Evolutionary conservation across 2,113 vertebrate genomes (phyloP).

Genomic region (Garra rufa): DNA sequence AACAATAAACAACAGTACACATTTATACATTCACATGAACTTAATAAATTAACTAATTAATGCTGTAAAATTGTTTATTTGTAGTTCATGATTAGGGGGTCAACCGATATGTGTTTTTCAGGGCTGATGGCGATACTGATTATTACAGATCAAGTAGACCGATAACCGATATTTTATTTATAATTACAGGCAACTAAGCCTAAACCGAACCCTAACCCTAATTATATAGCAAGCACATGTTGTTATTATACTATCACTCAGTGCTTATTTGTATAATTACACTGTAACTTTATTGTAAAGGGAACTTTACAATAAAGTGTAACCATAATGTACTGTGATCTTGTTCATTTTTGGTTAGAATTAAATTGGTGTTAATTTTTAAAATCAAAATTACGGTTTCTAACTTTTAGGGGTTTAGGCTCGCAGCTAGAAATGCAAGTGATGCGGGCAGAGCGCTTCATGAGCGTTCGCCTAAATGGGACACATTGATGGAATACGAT

Average conservation of each 20-base stretch:
- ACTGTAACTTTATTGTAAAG: too few relatives aligned
- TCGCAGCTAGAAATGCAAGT: background rate
- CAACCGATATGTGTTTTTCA: too few relatives aligned
- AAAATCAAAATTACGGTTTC: too few relatives aligned
- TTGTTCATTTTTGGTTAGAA: too few relatives aligned
- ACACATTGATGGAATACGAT: conserved; percentile 59
- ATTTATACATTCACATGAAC: background rate
- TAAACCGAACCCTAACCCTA: background rate
- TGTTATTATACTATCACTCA: background rate
- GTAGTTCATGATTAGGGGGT: background rate
- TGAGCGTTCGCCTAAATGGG: conserved; percentile 28
- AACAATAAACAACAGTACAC: too few relatives aligned
- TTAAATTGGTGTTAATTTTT: too few relatives aligned
- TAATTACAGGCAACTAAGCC: too few relatives aligned
- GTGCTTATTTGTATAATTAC: background rate
- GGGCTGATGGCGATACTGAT: too few relatives aligned
- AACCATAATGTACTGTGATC: too few relatives aligned
- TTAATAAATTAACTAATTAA: background rate
- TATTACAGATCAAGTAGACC: too few relatives aligned
- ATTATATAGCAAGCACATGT: background rate
- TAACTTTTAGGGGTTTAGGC: background rate
- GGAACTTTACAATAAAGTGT: too few relatives aligned
- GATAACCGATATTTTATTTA: too few relatives aligned
- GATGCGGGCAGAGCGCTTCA: background rate
- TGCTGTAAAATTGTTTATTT: background rate